Base-by-base conservation (phyloP, 2,113 vertebrate species). In the Oreotragus oreotragus region DNA sequence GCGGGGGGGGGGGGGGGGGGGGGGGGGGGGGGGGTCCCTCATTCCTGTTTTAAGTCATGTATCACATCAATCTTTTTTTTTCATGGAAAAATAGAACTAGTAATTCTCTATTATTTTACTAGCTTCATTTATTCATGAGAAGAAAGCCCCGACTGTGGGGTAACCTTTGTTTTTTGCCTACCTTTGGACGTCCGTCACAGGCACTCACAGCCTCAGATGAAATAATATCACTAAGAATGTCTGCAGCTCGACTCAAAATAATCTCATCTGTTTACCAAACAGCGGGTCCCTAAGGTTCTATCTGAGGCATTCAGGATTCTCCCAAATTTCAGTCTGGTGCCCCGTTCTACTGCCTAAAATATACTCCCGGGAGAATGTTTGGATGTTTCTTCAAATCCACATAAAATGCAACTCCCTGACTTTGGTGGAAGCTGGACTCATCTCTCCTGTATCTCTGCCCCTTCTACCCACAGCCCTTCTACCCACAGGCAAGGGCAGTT, bases 1-100 rank as follows among this genome's bases (percentile, higher is more conserved):
- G n/a, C n/a, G n/a, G n/a, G n/a, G n/a, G n/a, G n/a, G n/a, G n/a
- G n/a, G n/a, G n/a, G n/a, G n/a, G n/a, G n/a, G n/a, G n/a, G 43
- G 10, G 5, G 11, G 23, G 11, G 11, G 3, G 1, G 0, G 11
- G 11, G 14, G 2, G 5, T 25, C 11, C 3, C 2, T 10, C 8
- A 14, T 60, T 73, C 6, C 23, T 16, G 6, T 21, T n/a, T 84
- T n/a, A 45, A 51, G 17, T 43, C 36, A 5, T 5, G 3, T 11
- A 11, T 28, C 43, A 23, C 21, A 45, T 3, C 15, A 2, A 9
- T 23, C 43, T 6, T 43, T 43, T 30, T 53, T 30, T 36, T 9
- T 25, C 45, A 45, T 45, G 27, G 51, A 36, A n/a, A 53, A 28
- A 53, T 25, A 60, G 21, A 76, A 60, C 70, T 7, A 70, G 0